These are phyloP conservation scores for Danaus plexippus DNA, from an alignment of 1,140 invertebrate species.

Conservation along the genomic window DNA sequence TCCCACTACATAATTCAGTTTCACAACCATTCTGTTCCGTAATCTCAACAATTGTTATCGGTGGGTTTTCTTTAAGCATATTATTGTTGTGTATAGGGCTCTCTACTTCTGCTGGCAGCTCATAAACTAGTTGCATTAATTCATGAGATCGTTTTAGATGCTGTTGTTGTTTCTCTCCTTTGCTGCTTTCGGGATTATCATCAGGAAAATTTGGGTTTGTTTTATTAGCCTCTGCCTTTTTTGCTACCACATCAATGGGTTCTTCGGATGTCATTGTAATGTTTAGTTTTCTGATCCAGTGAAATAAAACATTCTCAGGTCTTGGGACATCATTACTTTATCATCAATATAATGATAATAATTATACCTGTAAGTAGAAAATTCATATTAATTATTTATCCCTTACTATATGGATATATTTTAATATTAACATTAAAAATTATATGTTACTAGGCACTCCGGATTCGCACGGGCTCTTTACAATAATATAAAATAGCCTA, in stretches of 20 bases:
- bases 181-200: conserved; percentile 33
- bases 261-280: conserved; percentile 62
- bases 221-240: conserved; percentile 51
- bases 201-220: conserved; percentile 38
- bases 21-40: conserved; percentile 65
- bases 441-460: too few species aligned
- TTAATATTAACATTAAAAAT: too few species aligned
- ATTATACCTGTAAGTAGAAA: conserved; percentile 21
- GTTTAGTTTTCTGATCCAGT: conserved; percentile 25
- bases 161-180: conserved; percentile 35
- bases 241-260: conserved; percentile 49
- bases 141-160: conserved; percentile 55
- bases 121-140: conserved; percentile 67
- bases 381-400: background rate
- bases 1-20: conserved; percentile 37
- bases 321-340: conserved; percentile 36
- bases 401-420: too few species aligned
- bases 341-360: background rate
- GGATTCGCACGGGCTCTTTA: too few species aligned
- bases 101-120: conserved; percentile 56
- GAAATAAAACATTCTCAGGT: conserved; percentile 10
- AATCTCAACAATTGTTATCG: conserved; percentile 61
- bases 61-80: conserved; percentile 63
- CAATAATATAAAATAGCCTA: too few species aligned
- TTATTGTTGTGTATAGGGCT: conserved; percentile 43